Base-by-base conservation (phyloP, 2,888 invertebrate species). In the Ectemnius cavifrons region DNA sequence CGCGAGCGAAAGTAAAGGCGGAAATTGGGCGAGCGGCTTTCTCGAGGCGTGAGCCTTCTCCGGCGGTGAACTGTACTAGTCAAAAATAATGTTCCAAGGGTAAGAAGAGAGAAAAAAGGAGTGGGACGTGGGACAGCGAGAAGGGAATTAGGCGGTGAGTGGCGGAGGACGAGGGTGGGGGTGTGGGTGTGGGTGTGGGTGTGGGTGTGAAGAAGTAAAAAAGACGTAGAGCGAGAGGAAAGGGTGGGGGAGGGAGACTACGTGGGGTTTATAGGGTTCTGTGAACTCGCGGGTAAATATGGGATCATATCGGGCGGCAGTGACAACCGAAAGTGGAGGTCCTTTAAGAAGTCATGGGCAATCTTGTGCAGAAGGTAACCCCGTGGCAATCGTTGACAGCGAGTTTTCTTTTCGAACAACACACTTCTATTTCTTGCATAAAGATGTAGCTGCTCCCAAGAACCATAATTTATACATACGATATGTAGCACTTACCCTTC, bases 281-380 rank as follows among this genome's bases (percentile, higher is more conserved):
- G 67, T 79, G 77, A 80, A 76, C 77, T 16, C 59, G 73, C 61
- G 72, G 37, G 74, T 79, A 82, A 81, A 77, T 81, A 82, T 81
- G 81, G 69, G 63, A 60, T 69, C 69, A 65, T 61, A 77, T 71
- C 63, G 63, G 66, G 52, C 59, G 72, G 28, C 67, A 67, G 71
- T 73, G 77, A 73, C 74, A 77, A 67, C 76, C 80, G 79, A 82
- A 82, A 78, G 78, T 63, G 75, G 75, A 80, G 75, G 73, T 75
- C 62, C 68, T 74, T 74, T 67, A 66, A 77, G 73, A 81, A 84
- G 77, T 78, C 84, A 88, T 87, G 88, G 87, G 88, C 70, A 87
- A 84, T 84, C 67, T 83, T 72, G 27, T 86, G 52, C 76, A 71
- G 16, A 86, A 86, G 86, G 86, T 87, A 84, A 79, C 16, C 27